Evolutionary conservation across 2,113 vertebrate species (phyloP).

Genomic region (Takifugu flavidus): DNA sequence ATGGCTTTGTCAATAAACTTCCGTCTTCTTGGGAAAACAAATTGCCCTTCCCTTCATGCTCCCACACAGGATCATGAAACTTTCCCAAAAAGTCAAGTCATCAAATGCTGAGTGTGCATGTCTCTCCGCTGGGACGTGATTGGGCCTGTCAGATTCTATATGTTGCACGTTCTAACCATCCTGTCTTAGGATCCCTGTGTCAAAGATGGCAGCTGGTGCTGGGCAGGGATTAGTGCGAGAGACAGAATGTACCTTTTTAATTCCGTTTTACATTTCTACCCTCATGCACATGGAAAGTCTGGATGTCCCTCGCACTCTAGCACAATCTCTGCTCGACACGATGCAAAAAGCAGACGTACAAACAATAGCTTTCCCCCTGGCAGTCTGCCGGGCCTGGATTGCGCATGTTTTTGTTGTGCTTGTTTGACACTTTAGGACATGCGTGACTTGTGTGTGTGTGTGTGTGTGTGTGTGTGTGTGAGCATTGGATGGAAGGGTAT

Average conservation of each 20-base stretch:
- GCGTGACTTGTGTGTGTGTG: slow-evolving; percentile 36
- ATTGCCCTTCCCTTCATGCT: slow-evolving; percentile 5
- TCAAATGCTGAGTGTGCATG: neutral
- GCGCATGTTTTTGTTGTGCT: slow-evolving; percentile 45
- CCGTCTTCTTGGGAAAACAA: neutral
- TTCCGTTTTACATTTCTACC: neutral
- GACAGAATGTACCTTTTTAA: slow-evolving; percentile 17
- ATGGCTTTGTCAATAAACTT: neutral
- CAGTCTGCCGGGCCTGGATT: slow-evolving; percentile 25
- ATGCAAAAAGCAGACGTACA: slow-evolving; percentile 18
- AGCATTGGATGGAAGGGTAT: slow-evolving; percentile 27
- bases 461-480: slow-evolving; percentile 20
- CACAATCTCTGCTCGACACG: slow-evolving; percentile 11
- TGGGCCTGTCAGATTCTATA: neutral
- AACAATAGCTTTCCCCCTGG: slow-evolving; percentile 34
- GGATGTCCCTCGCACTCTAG: neutral
- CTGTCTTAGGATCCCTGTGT: slow-evolving; percentile 16
- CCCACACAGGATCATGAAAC: neutral
- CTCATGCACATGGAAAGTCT: neutral
- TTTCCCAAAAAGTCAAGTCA: neutral
- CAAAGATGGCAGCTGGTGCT: slow-evolving; percentile 15
- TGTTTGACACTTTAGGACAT: slow-evolving; percentile 29
- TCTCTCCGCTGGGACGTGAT: neutral
- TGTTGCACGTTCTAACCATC: slow-evolving; percentile 5
- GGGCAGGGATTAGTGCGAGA: slow-evolving; percentile 24